Percentiles rank a stretch among this genome's conserved stretches.
phyloP scores from a whole-genome alignment of 2,888 invertebrate genomes.

The Tetropium fuscum region DNA sequence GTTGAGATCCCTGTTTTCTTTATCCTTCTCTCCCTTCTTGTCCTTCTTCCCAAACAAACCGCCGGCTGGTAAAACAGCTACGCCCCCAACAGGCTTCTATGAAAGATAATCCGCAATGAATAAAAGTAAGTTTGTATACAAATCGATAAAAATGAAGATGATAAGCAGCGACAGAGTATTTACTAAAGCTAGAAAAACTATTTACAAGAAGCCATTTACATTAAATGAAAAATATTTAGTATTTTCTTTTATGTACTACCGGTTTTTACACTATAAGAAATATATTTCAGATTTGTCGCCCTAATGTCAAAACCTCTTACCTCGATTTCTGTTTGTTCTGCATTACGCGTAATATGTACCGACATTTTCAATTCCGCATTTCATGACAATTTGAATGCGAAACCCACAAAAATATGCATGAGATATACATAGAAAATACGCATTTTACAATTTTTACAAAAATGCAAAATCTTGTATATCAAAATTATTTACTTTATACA shows the following conservation, averaged over 20 bases:
- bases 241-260: constrained; percentile 4
- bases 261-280: not conserved
- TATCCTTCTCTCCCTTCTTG: constrained; percentile 71
- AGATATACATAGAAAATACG: no score
- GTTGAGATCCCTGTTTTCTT: constrained; percentile 66
- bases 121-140: not conserved
- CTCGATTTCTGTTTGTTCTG: no score
- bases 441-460: no score
- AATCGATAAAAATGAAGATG: not conserved
- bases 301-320: no score
- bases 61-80: constrained; percentile 83
- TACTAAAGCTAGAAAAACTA: constrained; percentile 29
- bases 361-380: no score
- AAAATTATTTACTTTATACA: no score
- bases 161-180: constrained; percentile 36
- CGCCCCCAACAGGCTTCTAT: constrained; percentile 86
- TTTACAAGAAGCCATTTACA: constrained; percentile 23
- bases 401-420: no score
- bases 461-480: no score
- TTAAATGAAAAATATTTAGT: constrained; percentile 5
- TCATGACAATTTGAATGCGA: no score
- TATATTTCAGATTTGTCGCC: no score
- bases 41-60: constrained; percentile 71
- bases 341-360: no score
- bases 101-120: constrained; percentile 23